Evolutionary conservation across 2,888 invertebrate genomes (phyloP).

Genomic region (Meliscaeva auricollis): DNA sequence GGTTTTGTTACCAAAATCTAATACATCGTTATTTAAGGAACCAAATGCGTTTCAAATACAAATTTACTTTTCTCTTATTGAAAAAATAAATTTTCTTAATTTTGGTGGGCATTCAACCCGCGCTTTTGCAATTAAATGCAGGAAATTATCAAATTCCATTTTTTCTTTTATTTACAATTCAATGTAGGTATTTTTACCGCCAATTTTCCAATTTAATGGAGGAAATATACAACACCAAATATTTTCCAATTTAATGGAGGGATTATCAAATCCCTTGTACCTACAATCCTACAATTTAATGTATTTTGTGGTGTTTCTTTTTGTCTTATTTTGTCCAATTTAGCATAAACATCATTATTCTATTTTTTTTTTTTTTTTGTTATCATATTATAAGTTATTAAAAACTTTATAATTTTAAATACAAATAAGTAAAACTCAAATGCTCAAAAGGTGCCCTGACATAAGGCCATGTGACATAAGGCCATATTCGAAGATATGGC

Average conservation of each 20-base stretch:
- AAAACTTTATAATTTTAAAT: no score
- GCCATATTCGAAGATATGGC: no score
- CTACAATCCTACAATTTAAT: constrained; percentile 15
- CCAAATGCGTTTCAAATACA: background rate
- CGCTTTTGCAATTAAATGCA: constrained; percentile 8
- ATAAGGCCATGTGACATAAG: no score
- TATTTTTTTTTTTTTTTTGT: no score
- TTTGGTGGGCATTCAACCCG: background rate
- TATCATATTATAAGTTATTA: no score
- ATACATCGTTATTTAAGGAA: no score
- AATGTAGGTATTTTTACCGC: constrained; percentile 1
- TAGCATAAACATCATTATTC: no score
- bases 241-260: constrained; percentile 15
- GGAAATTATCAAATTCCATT: constrained; percentile 14
- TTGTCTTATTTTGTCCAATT: constrained; percentile 5
- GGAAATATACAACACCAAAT: constrained; percentile 1
- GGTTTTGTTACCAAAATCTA: constrained; percentile 13
- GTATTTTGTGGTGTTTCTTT: background rate
- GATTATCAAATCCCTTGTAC: constrained; percentile 8
- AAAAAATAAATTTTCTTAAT: background rate
- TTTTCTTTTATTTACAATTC: background rate
- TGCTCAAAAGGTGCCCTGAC: no score
- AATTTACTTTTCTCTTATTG: background rate
- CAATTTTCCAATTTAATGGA: constrained; percentile 15
- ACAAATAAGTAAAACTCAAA: no score